Evolutionary conservation across 2,113 vertebrate genomes (phyloP).

Genomic region (Dicaeum eximium): DNA sequence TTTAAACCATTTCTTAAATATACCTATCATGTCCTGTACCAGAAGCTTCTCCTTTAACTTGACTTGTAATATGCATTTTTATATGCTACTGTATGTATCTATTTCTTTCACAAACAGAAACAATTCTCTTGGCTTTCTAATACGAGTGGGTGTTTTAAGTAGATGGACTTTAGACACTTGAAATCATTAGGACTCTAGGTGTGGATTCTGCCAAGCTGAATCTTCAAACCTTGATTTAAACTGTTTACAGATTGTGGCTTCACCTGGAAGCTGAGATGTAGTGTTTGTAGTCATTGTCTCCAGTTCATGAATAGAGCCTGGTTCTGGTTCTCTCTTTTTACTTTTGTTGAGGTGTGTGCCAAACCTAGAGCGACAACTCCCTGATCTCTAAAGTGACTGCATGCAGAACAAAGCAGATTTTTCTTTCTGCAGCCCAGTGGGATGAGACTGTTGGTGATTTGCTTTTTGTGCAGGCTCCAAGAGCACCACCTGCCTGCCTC

Average conservation of each 20-base stretch:
- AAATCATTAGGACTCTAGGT: background rate
- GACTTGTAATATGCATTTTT: background rate
- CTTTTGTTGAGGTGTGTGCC: background rate
- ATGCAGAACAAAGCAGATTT: background rate
- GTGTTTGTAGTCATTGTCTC: background rate
- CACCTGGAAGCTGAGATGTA: background rate
- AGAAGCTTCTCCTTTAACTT: background rate
- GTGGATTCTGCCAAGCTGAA: background rate
- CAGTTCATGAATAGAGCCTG: background rate
- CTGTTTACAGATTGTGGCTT: background rate
- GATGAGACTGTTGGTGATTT: background rate
- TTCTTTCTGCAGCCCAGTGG: background rate
- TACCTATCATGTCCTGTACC: background rate
- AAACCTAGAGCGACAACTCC: rapidly evolving
- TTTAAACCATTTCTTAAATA: background rate
- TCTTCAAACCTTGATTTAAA: background rate
- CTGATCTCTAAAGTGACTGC: background rate
- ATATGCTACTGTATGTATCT: background rate
- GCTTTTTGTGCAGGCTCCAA: background rate
- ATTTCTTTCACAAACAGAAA: background rate
- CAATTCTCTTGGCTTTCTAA: background rate
- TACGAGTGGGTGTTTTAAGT: background rate
- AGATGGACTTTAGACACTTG: background rate
- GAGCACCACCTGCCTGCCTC: background rate
- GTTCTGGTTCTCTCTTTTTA: background rate